phyloP scores from a whole-genome alignment of 2,113 vertebrate genomes.

The Plecturocebus donacophilus region DNA sequence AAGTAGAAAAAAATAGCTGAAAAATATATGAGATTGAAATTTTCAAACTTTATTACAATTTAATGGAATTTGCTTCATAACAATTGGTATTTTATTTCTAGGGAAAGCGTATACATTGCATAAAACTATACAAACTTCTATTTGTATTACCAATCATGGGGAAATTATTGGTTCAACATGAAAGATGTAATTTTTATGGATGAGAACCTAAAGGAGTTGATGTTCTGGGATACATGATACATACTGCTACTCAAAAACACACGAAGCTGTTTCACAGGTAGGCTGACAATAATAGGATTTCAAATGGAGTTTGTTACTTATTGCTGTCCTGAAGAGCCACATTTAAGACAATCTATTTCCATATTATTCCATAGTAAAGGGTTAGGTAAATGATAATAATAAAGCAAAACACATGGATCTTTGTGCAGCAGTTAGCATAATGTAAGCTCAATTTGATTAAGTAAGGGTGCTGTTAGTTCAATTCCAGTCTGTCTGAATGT shows the following conservation, averaged over 20 bases:
- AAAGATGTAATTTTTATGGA: conserved; percentile 21
- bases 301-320: not conserved
- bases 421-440: not conserved
- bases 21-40: not conserved
- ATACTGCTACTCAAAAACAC: not conserved
- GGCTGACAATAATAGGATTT: not conserved
- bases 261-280: not conserved
- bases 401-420: not conserved
- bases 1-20: not conserved
- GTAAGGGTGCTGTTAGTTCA: not conserved
- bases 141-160: conserved; percentile 18
- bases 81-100: not conserved
- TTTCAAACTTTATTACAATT: not conserved
- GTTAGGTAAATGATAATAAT: not conserved
- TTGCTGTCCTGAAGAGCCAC: not conserved
- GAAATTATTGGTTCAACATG: conserved; percentile 33
- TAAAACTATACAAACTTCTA: not conserved
- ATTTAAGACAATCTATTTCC: not conserved
- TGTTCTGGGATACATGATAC: not conserved
- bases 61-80: not conserved
- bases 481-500: not conserved
- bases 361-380: not conserved
- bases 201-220: not conserved
- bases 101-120: not conserved
- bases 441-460: conserved; percentile 26